These are phyloP conservation scores for Pristis pectinata DNA, from an alignment of 2,797 vertebrate genomes.

Conservation along the genomic window DNA sequence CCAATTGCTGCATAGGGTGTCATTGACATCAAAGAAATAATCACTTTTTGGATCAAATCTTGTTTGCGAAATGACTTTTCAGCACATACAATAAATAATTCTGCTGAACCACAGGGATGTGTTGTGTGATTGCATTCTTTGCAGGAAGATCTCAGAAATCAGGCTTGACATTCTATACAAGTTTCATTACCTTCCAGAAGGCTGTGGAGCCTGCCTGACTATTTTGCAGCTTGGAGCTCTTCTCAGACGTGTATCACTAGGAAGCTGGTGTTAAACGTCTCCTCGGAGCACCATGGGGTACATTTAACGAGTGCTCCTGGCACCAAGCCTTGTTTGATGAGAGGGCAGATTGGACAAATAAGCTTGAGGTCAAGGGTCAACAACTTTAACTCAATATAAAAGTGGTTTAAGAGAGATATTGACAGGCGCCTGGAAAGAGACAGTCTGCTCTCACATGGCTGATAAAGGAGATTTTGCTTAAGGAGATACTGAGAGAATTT, in stretches of 20 bases:
- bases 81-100: neutral
- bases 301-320: neutral
- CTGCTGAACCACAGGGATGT: neutral
- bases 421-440: neutral
- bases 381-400: neutral
- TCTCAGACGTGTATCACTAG: neutral
- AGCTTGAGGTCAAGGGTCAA: neutral
- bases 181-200: neutral
- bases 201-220: neutral
- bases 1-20: neutral
- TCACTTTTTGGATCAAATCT: neutral
- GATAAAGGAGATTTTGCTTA: neutral
- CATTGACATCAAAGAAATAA: neutral
- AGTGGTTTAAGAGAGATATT: neutral
- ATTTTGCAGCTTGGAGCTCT: neutral
- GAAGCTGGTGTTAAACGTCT: neutral
- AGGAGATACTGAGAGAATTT: neutral
- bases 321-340: neutral
- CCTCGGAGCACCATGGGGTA: neutral
- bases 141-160: neutral
- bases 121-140: neutral
- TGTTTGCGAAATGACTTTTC: neutral
- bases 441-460: neutral
- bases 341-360: slow-evolving; percentile 4
- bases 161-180: neutral